Evolutionary conservation across 2,797 vertebrate genomes (phyloP), one percentile per base, ranked within the genome.

Genomic region (Dromococcyx pavoninus): DNA sequence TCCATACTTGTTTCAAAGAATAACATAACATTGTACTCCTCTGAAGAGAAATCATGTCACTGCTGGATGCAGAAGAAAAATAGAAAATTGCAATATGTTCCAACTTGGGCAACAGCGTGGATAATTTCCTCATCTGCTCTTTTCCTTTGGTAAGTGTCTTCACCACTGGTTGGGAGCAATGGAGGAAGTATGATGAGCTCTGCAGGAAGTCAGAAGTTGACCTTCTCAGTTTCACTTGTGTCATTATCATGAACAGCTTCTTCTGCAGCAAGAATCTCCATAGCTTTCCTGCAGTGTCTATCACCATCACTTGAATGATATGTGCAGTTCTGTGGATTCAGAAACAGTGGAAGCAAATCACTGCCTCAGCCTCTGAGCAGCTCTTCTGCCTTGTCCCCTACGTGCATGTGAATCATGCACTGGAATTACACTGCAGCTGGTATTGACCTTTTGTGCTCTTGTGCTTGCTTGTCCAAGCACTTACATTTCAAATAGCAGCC

Each of bases 181-280:
- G 33, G 21, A 37, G 54, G 30, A 86, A 62, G 37, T 10, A 24
- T 25, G 7, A 9, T 23, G 27, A 91, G 30, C 41, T 13, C 14
- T 72, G 16, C 21, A 61, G 54, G 32, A 60, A 19, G 23, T 46
- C 69, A 30, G 23, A 67, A 35, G 7, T 27, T 69, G 19, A n/a
- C 28, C 6, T n/a, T 35, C 50, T 60, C 8, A 1, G 4, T 83
- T 82, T 76, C 14, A 54, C 8, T 77, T 2, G 0, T 33, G n/a
- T 12, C 5, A 0, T 58, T 88, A 21, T 48, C 24, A 28, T 10
- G 24, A 82, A 6, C 19, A 84, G 13, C 44, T 91, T 66, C 69
- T 51, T 3, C 0, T n/a, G 41, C 11, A 51, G 24, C 39, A 66
- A 37, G 57, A 85, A 56, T 2, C 2, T 60, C 32, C 2, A 0